Evolutionary conservation across 1,140 invertebrate species (phyloP), one percentile per base, ranked within the genome.

Genomic region (Euschistus heros): DNA sequence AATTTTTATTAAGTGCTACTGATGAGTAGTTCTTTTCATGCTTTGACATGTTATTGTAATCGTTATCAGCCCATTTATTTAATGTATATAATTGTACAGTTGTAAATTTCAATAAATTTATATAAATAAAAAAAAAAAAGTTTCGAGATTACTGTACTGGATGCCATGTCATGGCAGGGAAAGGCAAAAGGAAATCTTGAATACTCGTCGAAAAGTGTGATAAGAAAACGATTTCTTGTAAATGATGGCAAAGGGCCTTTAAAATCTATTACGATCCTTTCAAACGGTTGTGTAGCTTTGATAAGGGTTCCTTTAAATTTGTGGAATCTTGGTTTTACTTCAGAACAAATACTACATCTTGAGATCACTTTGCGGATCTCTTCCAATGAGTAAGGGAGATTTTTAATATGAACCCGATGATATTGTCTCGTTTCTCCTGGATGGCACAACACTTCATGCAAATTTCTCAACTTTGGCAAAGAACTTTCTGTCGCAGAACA

Each of bases 151-250:
- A 72, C 18, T 24, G 71, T 62, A 33, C 64, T 57, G 13, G 66
- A 22, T 50, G 67, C 66, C 63, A 71, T 63, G 68, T 73, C 67
- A 15, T 42, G 7, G 59, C 70, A 70, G 30, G 68, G 66, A 46
- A 71, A 70, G 13, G 68, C 42, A 44, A 73, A 74, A 22, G 70
- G 71, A 64, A 71, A 74, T 55, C 72, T 55, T 13, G 69, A 73
- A 62, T 64, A 74, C 65, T 73, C 70, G 66, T 74, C 70, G 2
- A 73, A 66, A 54, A 73, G 61, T 13, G 68, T 72, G 10, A 72
- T 50, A 26, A 71, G 14, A 54, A 72, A 74, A 33, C 62, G 59
- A 42, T 74, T 72, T 20, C 61, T 65, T 13, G 68, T 55, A 22
- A 17, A 46, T 14, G 70, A 67, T 46, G 70, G 66, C 14, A 73